phyloP scores from a whole-genome alignment of 2,888 invertebrate species.

The Noctua fimbriata region DNA sequence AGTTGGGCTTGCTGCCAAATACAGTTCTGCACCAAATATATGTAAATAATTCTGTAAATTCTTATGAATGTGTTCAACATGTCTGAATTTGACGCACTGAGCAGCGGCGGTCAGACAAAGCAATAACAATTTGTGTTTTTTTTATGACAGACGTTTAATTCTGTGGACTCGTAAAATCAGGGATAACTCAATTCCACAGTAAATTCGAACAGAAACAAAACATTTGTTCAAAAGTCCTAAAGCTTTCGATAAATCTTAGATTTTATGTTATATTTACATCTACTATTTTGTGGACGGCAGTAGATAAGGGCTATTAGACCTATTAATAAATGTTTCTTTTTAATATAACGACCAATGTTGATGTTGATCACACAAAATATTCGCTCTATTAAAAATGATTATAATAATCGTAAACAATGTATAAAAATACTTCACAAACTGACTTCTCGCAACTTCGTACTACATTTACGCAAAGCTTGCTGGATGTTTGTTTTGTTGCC shows the following conservation, averaged over 20 bases:
- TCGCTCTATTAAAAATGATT: conserved; percentile 23
- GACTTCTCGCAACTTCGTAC: background rate
- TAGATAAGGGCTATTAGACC: conserved; percentile 49
- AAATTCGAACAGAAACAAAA: conserved; percentile 63
- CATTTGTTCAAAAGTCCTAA: conserved; percentile 41
- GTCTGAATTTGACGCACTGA: conserved; percentile 70
- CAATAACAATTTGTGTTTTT: conserved; percentile 69
- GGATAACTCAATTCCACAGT: conserved; percentile 68
- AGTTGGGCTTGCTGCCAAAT: conserved; percentile 82
- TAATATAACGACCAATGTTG: conserved; percentile 43
- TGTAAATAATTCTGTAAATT: conserved; percentile 75
- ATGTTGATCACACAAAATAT: conserved; percentile 49
- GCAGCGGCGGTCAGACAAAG: conserved; percentile 68
- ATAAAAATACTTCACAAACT: conserved; percentile 29
- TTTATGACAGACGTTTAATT: conserved; percentile 70
- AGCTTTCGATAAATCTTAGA: conserved; percentile 52
- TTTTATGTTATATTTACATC: conserved; percentile 45
- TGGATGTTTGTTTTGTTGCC: conserved; percentile 18
- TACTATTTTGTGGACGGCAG: conserved; percentile 37
- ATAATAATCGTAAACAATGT: conserved; percentile 23
- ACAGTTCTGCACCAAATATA: conserved; percentile 78
- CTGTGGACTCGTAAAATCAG: conserved; percentile 68
- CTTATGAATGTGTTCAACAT: conserved; percentile 78
- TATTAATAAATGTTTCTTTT: conserved; percentile 50
- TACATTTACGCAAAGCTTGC: conserved; percentile 2